These are phyloP conservation scores for Atherinosoma microstoma DNA, from an alignment of 2,797 vertebrate species.

Conservation along the genomic window DNA sequence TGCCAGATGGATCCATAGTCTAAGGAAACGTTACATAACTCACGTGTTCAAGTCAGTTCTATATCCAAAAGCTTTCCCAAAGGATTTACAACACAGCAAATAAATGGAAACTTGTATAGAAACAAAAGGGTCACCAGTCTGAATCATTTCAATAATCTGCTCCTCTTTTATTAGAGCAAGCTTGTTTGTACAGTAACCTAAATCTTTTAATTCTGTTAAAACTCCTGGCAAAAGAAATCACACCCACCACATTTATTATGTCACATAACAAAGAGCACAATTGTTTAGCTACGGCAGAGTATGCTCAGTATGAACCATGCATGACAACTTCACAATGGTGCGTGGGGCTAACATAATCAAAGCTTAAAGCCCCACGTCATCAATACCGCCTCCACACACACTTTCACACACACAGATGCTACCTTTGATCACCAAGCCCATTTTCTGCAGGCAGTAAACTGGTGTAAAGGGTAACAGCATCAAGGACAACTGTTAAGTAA, in stretches of 20 bases:
- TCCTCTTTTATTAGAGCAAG: constrained; percentile 21
- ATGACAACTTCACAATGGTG: constrained; percentile 60
- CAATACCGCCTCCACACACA: constrained; percentile 55
- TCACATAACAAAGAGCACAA: constrained; percentile 64
- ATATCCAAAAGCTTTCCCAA: constrained; percentile 28
- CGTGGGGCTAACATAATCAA: constrained; percentile 48
- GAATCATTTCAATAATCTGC: constrained; percentile 40
- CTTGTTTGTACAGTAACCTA: constrained; percentile 51
- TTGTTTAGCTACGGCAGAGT: constrained; percentile 40
- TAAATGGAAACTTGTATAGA: constrained; percentile 26
- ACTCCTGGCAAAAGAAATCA: constrained; percentile 40
- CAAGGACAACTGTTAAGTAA: constrained; percentile 3
- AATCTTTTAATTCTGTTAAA: constrained; percentile 62
- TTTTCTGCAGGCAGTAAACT: constrained; percentile 33
- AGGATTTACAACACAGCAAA: constrained; percentile 14
- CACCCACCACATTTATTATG: constrained; percentile 57
- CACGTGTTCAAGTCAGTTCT: constrained; percentile 53
- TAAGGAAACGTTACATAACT: constrained; percentile 60
- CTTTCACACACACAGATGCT: constrained; percentile 70
- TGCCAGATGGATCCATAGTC: constrained; percentile 65
- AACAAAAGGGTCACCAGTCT: constrained; percentile 32
- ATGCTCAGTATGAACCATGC: constrained; percentile 44
- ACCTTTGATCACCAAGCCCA: constrained; percentile 70
- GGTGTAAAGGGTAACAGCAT: constrained; percentile 2
- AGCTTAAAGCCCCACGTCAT: constrained; percentile 59